Base-by-base conservation (phyloP, 2,113 vertebrate species). In the Charadrius vociferus region DNA sequence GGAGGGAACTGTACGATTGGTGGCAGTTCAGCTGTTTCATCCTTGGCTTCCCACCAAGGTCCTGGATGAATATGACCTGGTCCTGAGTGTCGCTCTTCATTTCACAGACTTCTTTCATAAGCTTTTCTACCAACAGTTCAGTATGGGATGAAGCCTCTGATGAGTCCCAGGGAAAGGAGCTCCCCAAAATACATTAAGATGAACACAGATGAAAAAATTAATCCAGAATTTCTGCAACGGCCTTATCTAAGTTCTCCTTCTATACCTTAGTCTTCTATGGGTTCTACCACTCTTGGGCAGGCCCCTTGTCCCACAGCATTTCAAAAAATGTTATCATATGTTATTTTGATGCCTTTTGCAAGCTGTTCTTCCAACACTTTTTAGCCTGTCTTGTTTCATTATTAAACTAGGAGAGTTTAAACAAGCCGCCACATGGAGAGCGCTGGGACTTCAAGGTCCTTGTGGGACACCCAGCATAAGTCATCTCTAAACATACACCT, bases 371-470 rank as follows among this genome's bases (percentile, higher is more conserved):
- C 47, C 61, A 88, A 47, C 2, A 14, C 12, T 32, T 62, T 89
- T 41, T 22, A 45, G 24, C 7, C 43, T 66, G 23, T 37, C 22
- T 52, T 45, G 11, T 59, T 68, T 83, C 36, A 23, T 34, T 80
- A 66, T 70, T 37, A 55, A 86, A 39, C 13, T 32, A 37, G 6
- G 14, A 62, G 37, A 43, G 15, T 79, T 74, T 79, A 63, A 74
- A 13, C 6, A 7, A 18, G 16, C 3, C 36, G 14, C 29, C 30
- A 32, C 0, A 0, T 21, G 20, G 82, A 39, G 37, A 37, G 22
- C 6, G 1, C 16, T 66, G 50, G 41, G 65, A 15, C 15, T 55
- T 50, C 41, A 36, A 49, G 5, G 21, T 72, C 20, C 21, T 39
- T 63, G 79, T 13, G 47, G 68, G n/a, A 37, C 6, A 2, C 53